Evolutionary conservation across 2,888 invertebrate species (phyloP), one percentile per base, ranked within the genome.

Genomic region (Belgica antarctica): DNA sequence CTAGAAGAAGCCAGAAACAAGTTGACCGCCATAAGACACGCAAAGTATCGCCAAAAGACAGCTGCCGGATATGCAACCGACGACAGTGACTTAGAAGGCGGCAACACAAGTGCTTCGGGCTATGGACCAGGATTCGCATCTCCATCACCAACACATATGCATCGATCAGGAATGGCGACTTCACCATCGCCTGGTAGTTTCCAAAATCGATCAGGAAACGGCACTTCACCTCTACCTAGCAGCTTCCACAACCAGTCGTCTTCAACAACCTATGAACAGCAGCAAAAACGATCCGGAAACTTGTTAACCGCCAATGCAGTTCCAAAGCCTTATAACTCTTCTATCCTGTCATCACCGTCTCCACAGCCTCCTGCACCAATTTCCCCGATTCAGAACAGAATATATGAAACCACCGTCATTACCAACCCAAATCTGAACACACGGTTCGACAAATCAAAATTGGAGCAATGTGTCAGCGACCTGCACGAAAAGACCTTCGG

Each of bases 1-100:
- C 81, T 99, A 71, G 93, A 94, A 74, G 94, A 94, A 76, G 99
- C 99, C 0, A 84, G 97, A 62, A 90, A 90, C 36, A 87, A 92
- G 70, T 83, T 99, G 70, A 93, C 92, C 1, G 92, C 92, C 57
- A 94, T 99, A 76, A 85, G 96, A 5, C 94, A 95, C 76, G 95
- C 95, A 31, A 94, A 96, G 77, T 96, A 97, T 79, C 89, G 89
- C 77, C 82, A 87, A 71, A 85, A 86, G 73, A 83, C 85, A 1
- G 83, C 85, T 0, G 88, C 75, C 2, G 80, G 80, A 22, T 77
- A 77, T 63, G 76, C 76, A 70, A 79, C 79, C 1, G 80, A 80
- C 57, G 90, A 90, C 46, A 87, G 87, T 3, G 89, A 89, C 73
- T 81, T 83, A 0, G 86, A 85, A 70, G 70, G 70, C 41, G 71